Evolutionary conservation across 1,140 invertebrate genomes (phyloP), one percentile per base, ranked within the genome.

Genomic region (Papilio glaucus): DNA sequence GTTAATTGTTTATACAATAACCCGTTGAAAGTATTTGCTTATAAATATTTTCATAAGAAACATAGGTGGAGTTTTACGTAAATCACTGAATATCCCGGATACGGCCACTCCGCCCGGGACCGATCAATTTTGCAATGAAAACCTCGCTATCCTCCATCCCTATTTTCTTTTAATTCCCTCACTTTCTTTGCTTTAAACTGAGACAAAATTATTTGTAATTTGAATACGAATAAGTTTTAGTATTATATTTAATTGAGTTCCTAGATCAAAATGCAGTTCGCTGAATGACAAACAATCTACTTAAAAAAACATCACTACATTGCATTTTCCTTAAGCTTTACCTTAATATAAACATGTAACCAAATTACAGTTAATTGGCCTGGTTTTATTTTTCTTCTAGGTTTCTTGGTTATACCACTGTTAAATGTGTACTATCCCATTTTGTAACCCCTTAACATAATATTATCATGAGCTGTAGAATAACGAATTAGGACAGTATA

Each of bases 401-500:
- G 2, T 33, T 6, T 33, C 6, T 33, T 33, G 29, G 2, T 6
- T 33, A 3, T 33, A 33, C 6, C 29, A 6, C 29, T 33, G 29
- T 33, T 33, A 33, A 33, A 33, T 33, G 29, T 6, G n/a, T n/a
- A n/a, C 29, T 33, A 53, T 21, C 2, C 21, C 21, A 24, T 57
- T 57, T 57, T 57, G 13, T 57, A 57, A 4, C 3, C 12, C 10
- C 4, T 24, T 21, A 65, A 65, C 4, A 39, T 65, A 65, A 65
- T 39, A 65, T 65, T 33, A 12, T 37, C 62, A 12, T 65, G 18
- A 65, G 37, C 8, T 39, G 15, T 18, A 37, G 37, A 65, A 15
- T 41, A 65, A 65, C 62, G 62, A 65, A 6, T 37, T 39, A 21
- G 12, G 8, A 65, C 37, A 39, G 9, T 65, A 39, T 63, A 9